phyloP scores from a whole-genome alignment of 23 tunicate species.

The Styela clava region DNA sequence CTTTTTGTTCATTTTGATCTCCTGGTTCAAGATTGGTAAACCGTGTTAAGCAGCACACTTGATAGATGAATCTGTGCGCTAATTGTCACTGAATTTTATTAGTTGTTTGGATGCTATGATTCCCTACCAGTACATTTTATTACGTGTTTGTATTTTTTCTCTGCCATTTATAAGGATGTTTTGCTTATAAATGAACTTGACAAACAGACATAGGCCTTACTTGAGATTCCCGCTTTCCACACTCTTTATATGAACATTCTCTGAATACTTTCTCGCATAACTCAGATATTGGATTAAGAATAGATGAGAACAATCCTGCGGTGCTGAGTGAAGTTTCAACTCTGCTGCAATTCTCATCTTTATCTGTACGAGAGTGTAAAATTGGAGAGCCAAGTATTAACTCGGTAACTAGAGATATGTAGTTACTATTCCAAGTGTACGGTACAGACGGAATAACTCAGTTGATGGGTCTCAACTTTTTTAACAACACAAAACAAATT shows the following conservation, averaged over 20 bases:
- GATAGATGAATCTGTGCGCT: neutral
- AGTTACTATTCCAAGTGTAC: neutral
- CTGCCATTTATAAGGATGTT: neutral
- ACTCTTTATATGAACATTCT: slow-evolving; percentile 53
- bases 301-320: slow-evolving; percentile 33
- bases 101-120: too few species aligned
- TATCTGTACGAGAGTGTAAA: neutral
- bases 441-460: too few species aligned
- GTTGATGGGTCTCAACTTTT: too few species aligned
- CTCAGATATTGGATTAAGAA: slow-evolving; percentile 78
- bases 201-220: slow-evolving; percentile 39
- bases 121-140: too few species aligned
- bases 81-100: too few species aligned
- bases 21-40: too few species aligned
- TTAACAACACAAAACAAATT: too few species aligned
- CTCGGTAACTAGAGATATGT: neutral
- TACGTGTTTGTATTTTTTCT: too few species aligned
- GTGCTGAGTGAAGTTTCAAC: neutral
- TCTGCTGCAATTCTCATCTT: neutral
- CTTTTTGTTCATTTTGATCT: too few species aligned
- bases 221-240: slow-evolving; percentile 37
- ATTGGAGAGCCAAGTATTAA: neutral
- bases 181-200: neutral
- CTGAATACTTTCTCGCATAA: slow-evolving; percentile 79
- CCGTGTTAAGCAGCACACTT: too few species aligned